These are phyloP conservation scores for Phyllotis vaccarum DNA, from an alignment of 2,797 vertebrate species.

Conservation along the genomic window DNA sequence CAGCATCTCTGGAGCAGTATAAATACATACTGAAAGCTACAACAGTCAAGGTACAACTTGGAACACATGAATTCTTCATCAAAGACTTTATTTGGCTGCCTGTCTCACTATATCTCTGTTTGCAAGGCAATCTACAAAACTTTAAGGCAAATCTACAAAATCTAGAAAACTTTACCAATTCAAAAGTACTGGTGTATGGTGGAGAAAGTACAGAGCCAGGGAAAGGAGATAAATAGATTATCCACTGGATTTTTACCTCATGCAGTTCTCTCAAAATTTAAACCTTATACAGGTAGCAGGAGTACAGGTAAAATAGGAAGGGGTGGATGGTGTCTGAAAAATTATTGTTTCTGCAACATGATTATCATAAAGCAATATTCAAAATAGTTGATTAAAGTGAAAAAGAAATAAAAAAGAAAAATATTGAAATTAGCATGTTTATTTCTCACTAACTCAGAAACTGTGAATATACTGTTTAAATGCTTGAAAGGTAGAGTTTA, in stretches of 20 bases:
- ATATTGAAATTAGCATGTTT: background rate
- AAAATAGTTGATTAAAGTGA: background rate
- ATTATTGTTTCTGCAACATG: background rate
- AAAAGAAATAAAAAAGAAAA: background rate
- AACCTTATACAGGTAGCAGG: background rate
- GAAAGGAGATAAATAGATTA: background rate
- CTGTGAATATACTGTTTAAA: background rate
- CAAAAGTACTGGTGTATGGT: background rate
- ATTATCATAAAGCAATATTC: background rate
- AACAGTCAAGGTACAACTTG: background rate
- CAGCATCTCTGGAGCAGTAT: background rate
- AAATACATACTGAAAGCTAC: background rate
- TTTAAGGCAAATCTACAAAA: no score
- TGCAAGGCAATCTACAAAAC: background rate
- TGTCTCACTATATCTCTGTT: background rate
- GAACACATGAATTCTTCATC: background rate
- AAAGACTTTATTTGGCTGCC: background rate
- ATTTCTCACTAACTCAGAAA: background rate
- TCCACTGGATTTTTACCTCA: background rate
- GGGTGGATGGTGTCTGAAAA: rapidly evolving
- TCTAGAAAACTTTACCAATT: background rate
- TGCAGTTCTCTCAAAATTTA: background rate
- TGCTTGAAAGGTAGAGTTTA: background rate
- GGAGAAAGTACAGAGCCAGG: background rate
- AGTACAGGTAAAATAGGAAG: background rate